Evolutionary conservation across 2,113 vertebrate genomes (phyloP).

Genomic region (Pterocles gutturalis): DNA sequence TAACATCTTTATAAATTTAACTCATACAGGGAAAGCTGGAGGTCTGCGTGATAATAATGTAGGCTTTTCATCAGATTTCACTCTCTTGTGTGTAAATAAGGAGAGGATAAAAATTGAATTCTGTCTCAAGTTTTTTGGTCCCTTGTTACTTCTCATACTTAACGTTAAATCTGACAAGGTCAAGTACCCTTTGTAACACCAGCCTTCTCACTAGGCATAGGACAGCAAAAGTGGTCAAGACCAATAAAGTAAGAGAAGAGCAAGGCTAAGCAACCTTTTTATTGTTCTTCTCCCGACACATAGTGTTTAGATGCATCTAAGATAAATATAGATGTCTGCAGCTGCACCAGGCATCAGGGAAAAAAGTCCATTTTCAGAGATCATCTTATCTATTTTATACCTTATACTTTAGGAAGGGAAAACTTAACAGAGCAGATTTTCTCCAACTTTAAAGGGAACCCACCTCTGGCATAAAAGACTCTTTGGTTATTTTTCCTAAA

Average conservation of each 20-base stretch:
- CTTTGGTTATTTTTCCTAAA: neutral
- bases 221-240: neutral
- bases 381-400: neutral
- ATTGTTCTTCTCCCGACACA: neutral
- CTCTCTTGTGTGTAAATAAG: neutral
- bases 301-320: neutral
- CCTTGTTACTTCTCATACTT: neutral
- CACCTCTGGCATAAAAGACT: neutral
- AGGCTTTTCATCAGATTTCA: neutral
- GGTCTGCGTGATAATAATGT: neutral
- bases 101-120: neutral
- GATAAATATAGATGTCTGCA: neutral
- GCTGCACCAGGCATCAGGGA: neutral
- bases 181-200: neutral
- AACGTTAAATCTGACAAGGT: neutral
- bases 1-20: neutral
- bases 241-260: neutral
- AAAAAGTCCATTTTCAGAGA: neutral
- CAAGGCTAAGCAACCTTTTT: neutral
- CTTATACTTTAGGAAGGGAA: neutral
- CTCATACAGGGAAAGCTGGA: neutral
- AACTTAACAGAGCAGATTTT: neutral
- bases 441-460: neutral
- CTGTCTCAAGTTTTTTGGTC: neutral
- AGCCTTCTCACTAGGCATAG: neutral